Conservation (phyloP, 2,797 vertebrate species). For the Saxicola maurus region DNA sequence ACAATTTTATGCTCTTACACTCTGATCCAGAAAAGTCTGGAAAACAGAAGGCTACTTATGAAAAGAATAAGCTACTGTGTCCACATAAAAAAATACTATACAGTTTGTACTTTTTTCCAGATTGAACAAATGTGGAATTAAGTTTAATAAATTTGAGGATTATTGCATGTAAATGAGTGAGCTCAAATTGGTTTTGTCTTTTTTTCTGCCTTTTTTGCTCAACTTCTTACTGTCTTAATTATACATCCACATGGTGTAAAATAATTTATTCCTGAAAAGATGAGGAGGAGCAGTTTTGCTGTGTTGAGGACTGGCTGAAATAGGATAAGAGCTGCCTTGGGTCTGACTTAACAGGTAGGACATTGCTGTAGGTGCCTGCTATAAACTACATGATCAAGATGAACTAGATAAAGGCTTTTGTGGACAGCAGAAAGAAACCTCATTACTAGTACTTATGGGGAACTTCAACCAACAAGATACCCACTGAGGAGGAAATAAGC, state of each 20-base stretch:
- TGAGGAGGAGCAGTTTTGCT: neutral
- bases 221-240: neutral
- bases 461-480: neutral
- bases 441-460: neutral
- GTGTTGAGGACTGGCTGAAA: neutral
- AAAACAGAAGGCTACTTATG: neutral
- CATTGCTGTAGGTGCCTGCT: neutral
- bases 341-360: neutral
- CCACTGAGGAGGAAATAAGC: neutral
- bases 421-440: neutral
- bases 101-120: neutral
- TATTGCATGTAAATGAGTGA: neutral
- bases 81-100: neutral
- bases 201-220: neutral
- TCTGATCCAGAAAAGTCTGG: neutral
- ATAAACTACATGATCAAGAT: neutral
- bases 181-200: neutral
- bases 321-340: neutral
- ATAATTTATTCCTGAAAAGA: neutral
- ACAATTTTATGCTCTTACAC: neutral
- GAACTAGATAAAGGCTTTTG: neutral
- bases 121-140: neutral
- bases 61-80: neutral
- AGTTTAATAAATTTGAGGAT: neutral
- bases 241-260: neutral